phyloP scores from a whole-genome alignment of 1,140 invertebrate species.

The Drosophila ambigua region DNA sequence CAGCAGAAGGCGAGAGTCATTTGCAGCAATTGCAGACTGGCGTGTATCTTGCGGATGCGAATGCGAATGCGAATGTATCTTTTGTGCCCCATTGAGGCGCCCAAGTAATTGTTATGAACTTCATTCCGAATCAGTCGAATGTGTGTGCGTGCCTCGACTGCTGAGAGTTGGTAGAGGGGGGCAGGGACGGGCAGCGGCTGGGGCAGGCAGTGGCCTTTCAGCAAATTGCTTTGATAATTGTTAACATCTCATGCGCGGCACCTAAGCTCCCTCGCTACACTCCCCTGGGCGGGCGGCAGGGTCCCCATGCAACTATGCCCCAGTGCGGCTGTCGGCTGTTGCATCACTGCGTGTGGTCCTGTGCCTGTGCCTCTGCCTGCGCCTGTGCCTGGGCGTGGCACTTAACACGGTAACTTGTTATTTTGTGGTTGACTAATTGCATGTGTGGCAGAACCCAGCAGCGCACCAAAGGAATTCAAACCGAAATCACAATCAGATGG shows the following conservation, averaged over 20 bases:
- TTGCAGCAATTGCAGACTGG: constrained; percentile 53
- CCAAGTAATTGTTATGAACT: constrained; percentile 78
- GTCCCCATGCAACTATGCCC: constrained; percentile 4
- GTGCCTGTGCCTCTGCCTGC: too few species aligned
- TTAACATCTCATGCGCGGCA: constrained; percentile 53
- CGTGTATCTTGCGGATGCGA: constrained; percentile 47
- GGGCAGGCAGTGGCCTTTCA: constrained; percentile 14
- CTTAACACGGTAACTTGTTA: constrained; percentile 77
- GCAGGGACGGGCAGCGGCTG: not conserved
- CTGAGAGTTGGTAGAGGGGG: not conserved
- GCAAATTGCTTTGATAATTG: constrained; percentile 72
- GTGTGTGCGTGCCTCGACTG: constrained; percentile 56
- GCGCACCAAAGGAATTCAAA: constrained; percentile 25
- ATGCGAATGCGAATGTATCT: constrained; percentile 52
- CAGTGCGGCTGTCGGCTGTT: too few species aligned
- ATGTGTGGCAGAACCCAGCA: constrained; percentile 43
- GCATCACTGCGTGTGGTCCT: too few species aligned
- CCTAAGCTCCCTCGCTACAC: constrained; percentile 22
- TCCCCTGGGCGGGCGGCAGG: constrained; percentile 1
- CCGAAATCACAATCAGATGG: constrained; percentile 18
- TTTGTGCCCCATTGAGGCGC: constrained; percentile 42
- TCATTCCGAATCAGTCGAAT: constrained; percentile 45
- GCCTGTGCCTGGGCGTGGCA: constrained; percentile 56
- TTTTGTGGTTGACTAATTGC: constrained; percentile 77
- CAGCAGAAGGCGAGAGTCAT: constrained; percentile 41